Percentiles rank a stretch among this genome's conserved stretches.
These are phyloP conservation scores for Kudoa iwatai DNA, from an alignment of 30 jellyfish, hydroid and myxozoan genomes.

Conservation along the genomic window DNA sequence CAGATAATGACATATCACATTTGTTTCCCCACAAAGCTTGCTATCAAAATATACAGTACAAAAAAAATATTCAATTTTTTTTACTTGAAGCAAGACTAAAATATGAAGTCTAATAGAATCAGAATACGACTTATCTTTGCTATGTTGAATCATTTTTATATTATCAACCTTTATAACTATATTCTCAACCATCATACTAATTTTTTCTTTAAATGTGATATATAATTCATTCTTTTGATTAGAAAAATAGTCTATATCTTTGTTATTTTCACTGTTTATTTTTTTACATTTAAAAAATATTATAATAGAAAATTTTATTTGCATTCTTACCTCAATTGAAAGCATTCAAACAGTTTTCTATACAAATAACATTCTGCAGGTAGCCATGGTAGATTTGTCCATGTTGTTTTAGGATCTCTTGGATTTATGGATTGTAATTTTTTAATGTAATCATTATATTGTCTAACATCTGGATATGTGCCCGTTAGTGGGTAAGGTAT, in stretches of 20 bases:
- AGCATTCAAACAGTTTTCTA: constrained; percentile 31
- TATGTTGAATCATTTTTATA: constrained; percentile 4
- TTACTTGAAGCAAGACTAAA: constrained; percentile 37
- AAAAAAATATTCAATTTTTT: background rate
- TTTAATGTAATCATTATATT: constrained; percentile 17
- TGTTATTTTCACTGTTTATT: constrained; percentile 8
- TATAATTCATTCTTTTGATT: constrained; percentile 37
- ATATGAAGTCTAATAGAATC: constrained; percentile 13
- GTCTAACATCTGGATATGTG: constrained; percentile 4
- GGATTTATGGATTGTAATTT: constrained; percentile 5
- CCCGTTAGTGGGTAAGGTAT: constrained; percentile 4
- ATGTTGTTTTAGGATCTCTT: constrained; percentile 4
- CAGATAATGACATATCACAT: constrained; percentile 59
- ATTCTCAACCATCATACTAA: constrained; percentile 26
- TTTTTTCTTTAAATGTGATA: constrained; percentile 11
- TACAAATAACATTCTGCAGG: constrained; percentile 48
- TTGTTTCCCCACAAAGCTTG: constrained; percentile 76
- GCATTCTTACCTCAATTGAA: constrained; percentile 14
- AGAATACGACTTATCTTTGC: constrained; percentile 6
- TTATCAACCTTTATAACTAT: constrained; percentile 11
- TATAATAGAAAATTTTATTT: background rate
- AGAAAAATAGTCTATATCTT: constrained; percentile 25
- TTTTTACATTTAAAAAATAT: background rate
- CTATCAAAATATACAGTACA: constrained; percentile 3
- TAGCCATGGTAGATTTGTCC: constrained; percentile 74